Evolutionary conservation across 92 coral and sea anemone species (phyloP), one percentile per base, ranked within the genome.

Genomic region (Phenganax marumi): DNA sequence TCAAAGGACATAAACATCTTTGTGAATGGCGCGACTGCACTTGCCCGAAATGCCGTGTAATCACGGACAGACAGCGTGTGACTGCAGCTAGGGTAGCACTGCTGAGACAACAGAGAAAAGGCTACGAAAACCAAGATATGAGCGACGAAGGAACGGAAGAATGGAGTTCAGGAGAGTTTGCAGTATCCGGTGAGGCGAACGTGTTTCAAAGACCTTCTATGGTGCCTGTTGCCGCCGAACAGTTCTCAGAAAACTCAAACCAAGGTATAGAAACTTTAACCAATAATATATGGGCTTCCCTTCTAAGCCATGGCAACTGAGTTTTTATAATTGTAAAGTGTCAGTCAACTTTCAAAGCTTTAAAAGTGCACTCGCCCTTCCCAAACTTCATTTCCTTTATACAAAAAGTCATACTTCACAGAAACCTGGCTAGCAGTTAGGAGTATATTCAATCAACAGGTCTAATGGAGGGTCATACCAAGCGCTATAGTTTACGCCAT

Each of bases 1-100:
- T 96, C 49, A 96, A 96, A 76, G 99, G 99, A 17, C 99, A 96
- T 86, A 96, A 96, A 64, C 99, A 96, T 81, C 91, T 90, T 75
- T 96, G 99, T 75, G 91, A 92, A 52, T 96, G 97, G 97, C 91
- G 99, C 21, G 99, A 96, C 77, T 96, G 99, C 53, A 92, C 96
- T 9, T 96, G 99, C 69, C 77, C 99, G 23, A 96, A 96, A 66
- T 96, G 99, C 52, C 95, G 88, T 76, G 87, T 96, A 82, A 96
- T 96, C 60, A 90, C 96, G 10, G 97, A 96, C 79, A 81, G 99
- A 21, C 99, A 96, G 81, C 88, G 99, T 16, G 90, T 96, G 49
- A 96, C 99, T 4, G 98, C 98, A 19, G 97, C 98, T 13, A 91
- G 98, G 9, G 98, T 95, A 12, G 98, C 98, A 43, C 89, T 95